These are phyloP conservation scores for Drosophila neocordata DNA, from an alignment of 1,140 invertebrate species.

Conservation along the genomic window DNA sequence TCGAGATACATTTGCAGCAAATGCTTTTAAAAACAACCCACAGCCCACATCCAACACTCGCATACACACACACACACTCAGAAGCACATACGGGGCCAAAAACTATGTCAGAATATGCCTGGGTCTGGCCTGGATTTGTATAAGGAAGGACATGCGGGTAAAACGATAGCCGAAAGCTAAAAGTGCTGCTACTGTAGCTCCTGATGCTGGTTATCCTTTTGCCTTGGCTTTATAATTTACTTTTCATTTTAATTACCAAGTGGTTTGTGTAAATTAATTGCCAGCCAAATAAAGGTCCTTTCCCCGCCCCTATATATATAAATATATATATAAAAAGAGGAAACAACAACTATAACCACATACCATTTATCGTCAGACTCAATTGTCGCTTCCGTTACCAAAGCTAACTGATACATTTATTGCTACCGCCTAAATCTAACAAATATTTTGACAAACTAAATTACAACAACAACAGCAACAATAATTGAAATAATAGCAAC, in stretches of 20 bases:
- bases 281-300: constrained; percentile 27
- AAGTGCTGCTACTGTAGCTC: constrained; percentile 8
- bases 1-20: constrained; percentile 79
- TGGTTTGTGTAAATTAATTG: constrained; percentile 76
- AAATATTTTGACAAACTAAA: constrained; percentile 40
- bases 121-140: constrained; percentile 35
- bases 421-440: constrained; percentile 7
- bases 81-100: constrained; percentile 1
- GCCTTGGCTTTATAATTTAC: constrained; percentile 64
- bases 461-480: constrained; percentile 34
- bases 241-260: constrained; percentile 78
- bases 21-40: constrained; percentile 75
- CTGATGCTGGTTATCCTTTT: constrained; percentile 2
- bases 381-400: constrained; percentile 23
- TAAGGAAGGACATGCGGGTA: background rate
- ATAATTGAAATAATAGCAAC: constrained; percentile 24
- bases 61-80: background rate
- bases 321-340: background rate
- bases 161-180: background rate
- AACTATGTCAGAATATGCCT: constrained; percentile 36
- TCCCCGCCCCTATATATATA: background rate
- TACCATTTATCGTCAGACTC: constrained; percentile 19
- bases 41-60: background rate
- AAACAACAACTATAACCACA: background rate
- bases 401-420: background rate